Percentiles rank a stretch among this genome's conserved stretches.
These are phyloP conservation scores for Paragorgia papillata DNA, from an alignment of 92 coral and sea anemone genomes.

Conservation along the genomic window DNA sequence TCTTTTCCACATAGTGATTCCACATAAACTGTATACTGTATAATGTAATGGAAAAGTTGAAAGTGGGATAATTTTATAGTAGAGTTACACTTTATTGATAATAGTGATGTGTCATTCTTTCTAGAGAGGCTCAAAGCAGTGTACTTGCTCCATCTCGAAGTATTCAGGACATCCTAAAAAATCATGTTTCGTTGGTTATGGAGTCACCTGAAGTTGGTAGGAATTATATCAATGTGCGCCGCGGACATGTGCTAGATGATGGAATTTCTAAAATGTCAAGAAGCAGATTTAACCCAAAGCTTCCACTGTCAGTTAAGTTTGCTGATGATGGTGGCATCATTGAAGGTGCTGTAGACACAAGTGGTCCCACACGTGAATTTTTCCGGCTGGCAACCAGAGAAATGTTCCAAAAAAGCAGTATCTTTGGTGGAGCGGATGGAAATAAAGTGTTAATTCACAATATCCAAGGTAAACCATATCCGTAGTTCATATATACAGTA, in stretches of 20 bases:
- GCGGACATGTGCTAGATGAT: slow-evolving; percentile 35
- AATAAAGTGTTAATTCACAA: too few relatives aligned
- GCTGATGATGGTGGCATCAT: slow-evolving; percentile 26
- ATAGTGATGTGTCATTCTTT: too few relatives aligned
- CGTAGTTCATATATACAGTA: slow-evolving; percentile 15
- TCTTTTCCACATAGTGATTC: too few relatives aligned
- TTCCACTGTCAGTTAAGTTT: slow-evolving; percentile 30
- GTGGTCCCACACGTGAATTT: slow-evolving; percentile 39
- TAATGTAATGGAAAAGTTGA: too few relatives aligned
- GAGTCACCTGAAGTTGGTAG: slow-evolving; percentile 15
- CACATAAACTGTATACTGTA: too few relatives aligned
- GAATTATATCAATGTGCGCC: slow-evolving; percentile 26
- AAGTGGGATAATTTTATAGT: too few relatives aligned
- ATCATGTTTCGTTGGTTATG: slow-evolving; percentile 19
- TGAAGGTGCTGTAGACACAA: slow-evolving; percentile 29
- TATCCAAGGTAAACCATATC: slow-evolving; percentile 13
- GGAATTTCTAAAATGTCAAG: slow-evolving; percentile 14
- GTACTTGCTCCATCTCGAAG: slow-evolving; percentile 8
- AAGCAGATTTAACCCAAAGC: slow-evolving; percentile 20
- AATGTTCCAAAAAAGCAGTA: slow-evolving; percentile 26
- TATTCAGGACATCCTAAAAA: slow-evolving; percentile 32
- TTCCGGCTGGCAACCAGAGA: slow-evolving; percentile 4
- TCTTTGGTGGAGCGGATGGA: slow-evolving; percentile 33
- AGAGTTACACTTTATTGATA: too few relatives aligned
- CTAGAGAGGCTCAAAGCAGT: neutral